These are phyloP conservation scores for Apostichopus leukothele DNA, from an alignment of 53 echinoderm and acorn worm species.

Conservation along the genomic window DNA sequence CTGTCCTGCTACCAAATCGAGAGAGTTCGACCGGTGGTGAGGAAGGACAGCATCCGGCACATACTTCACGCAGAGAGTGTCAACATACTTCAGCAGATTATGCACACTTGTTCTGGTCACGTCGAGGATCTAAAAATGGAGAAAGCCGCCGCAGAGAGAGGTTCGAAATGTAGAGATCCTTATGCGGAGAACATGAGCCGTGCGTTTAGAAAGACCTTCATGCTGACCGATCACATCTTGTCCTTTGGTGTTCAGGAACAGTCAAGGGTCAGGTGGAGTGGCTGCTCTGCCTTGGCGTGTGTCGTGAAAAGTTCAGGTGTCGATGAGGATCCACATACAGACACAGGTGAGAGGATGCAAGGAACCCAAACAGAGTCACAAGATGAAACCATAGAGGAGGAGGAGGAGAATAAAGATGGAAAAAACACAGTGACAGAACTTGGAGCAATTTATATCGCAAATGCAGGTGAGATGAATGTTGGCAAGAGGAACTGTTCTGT, in stretches of 20 bases:
- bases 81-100: slow-evolving; percentile 93
- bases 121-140: slow-evolving; percentile 62
- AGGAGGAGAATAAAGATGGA: slow-evolving; percentile 28
- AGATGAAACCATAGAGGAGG: background rate
- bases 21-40: slow-evolving; percentile 63
- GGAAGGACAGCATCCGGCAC: slow-evolving; percentile 84
- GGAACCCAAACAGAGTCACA: slow-evolving; percentile 18
- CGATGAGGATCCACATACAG: slow-evolving; percentile 17
- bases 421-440: slow-evolving; percentile 52
- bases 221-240: slow-evolving; percentile 66
- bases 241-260: slow-evolving; percentile 87
- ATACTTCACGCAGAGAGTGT: slow-evolving; percentile 89
- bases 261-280: slow-evolving; percentile 96
- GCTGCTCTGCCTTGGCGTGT: slow-evolving; percentile 89
- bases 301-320: slow-evolving; percentile 63
- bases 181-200: slow-evolving; percentile 74
- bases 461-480: slow-evolving; percentile 69
- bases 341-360: slow-evolving; percentile 12
- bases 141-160: background rate
- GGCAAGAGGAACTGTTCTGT: too few species aligned
- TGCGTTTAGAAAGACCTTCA: slow-evolving; percentile 71
- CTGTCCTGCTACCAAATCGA: slow-evolving; percentile 73
- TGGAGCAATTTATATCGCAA: slow-evolving; percentile 86
- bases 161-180: slow-evolving; percentile 57
- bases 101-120: slow-evolving; percentile 86